These are phyloP conservation scores for Gallinago paraguaiae DNA, from an alignment of 2,113 vertebrate genomes.

Conservation along the genomic window DNA sequence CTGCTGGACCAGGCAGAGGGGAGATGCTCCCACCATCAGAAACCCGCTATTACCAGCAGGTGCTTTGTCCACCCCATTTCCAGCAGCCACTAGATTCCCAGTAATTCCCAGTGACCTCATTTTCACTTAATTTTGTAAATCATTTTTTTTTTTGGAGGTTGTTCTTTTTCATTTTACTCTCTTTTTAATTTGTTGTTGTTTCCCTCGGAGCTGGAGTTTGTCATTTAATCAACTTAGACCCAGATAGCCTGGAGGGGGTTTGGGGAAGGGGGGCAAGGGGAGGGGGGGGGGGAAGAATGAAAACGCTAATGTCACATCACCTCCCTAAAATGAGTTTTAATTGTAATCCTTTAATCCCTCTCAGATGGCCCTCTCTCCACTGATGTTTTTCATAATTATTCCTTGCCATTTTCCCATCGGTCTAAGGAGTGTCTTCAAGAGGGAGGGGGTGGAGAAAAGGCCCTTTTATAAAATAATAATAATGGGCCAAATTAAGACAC, in stretches of 20 bases:
- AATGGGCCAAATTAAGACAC: slow-evolving; percentile 68
- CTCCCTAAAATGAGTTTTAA: slow-evolving; percentile 73
- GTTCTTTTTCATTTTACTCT: slow-evolving; percentile 17
- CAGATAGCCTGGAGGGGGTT: slow-evolving; percentile 60
- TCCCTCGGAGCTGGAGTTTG: slow-evolving; percentile 42
- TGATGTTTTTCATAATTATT: slow-evolving; percentile 79
- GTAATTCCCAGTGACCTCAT: slow-evolving; percentile 41
- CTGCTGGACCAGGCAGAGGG: neutral
- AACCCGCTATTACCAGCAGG: slow-evolving; percentile 5
- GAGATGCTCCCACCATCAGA: neutral
- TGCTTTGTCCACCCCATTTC: slow-evolving; percentile 11
- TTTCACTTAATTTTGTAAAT: slow-evolving; percentile 47
- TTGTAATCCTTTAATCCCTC: slow-evolving; percentile 84
- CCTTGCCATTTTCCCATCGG: slow-evolving; percentile 77
- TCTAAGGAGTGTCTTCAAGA: slow-evolving; percentile 72
- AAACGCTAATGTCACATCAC: slow-evolving; percentile 63
- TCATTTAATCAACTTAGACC: slow-evolving; percentile 61
- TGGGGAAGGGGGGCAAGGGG: neutral
- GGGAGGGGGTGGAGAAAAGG: slow-evolving; percentile 57
- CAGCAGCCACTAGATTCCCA: neutral
- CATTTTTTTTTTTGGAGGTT: neutral
- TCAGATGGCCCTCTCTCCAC: slow-evolving; percentile 77
- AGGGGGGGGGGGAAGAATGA: neutral
- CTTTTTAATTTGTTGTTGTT: slow-evolving; percentile 47
- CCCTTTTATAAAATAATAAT: slow-evolving; percentile 67